Conservation (phyloP, 2,113 vertebrate genomes). For the Solenodon paradoxus region DNA sequence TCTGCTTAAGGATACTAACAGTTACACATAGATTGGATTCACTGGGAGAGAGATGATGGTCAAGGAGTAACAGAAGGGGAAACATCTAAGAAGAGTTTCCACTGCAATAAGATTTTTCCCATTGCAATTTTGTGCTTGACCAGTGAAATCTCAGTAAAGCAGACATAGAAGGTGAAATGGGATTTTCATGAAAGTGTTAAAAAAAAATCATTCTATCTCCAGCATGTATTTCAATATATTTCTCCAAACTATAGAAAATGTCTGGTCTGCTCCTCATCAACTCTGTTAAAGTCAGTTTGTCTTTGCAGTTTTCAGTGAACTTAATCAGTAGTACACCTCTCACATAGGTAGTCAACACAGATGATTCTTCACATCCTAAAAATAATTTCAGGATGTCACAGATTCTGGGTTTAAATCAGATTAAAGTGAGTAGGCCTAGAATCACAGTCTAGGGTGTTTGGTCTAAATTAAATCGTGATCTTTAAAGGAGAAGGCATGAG, state of each 20-base stretch:
- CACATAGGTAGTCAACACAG: not conserved
- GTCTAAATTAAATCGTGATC: not conserved
- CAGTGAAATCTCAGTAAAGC: conserved; percentile 5
- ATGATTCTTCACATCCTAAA: not conserved
- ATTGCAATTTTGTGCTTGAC: not conserved
- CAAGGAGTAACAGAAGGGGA: not conserved
- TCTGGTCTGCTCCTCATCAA: not conserved
- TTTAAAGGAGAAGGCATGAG: not conserved
- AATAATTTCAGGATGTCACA: not conserved
- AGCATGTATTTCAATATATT: not conserved
- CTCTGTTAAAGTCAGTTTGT: rapidly evolving
- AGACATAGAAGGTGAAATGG: not conserved
- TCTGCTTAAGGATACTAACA: conserved; percentile 21
- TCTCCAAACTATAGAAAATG: not conserved
- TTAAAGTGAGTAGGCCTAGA: not conserved
- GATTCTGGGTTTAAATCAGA: not conserved
- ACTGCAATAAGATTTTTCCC: conserved; percentile 49
- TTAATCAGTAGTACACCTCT: not conserved
- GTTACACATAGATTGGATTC: not conserved
- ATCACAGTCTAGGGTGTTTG: not conserved
- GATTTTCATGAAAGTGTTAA: not conserved
- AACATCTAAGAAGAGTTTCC: not conserved
- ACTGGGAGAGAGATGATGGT: not conserved
- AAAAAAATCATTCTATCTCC: not conserved
- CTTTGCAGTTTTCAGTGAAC: not conserved